Conservation (phyloP, 2,113 vertebrate genomes). For the Cyphomyrus discorhynchus region DNA sequence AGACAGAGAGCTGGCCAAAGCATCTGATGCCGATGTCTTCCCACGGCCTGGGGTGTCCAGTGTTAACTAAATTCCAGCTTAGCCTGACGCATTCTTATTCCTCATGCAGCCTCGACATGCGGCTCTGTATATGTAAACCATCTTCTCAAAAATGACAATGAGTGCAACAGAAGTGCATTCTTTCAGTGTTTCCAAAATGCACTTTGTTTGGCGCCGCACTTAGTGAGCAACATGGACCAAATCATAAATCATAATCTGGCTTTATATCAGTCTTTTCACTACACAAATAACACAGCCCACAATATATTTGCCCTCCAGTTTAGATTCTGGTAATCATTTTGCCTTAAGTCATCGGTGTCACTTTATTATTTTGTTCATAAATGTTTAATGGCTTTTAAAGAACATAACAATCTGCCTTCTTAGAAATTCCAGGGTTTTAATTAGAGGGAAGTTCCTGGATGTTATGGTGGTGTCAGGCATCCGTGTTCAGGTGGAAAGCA, state of each 20-base stretch:
- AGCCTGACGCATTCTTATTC: constrained; percentile 37
- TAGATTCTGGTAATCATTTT: neutral
- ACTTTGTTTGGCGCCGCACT: neutral
- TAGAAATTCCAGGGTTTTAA: neutral
- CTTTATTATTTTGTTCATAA: neutral
- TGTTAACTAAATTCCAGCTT: constrained; percentile 58
- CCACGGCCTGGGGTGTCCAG: constrained; percentile 39
- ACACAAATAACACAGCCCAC: neutral
- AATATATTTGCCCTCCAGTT: neutral
- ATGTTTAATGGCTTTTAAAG: neutral
- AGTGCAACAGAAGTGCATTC: neutral
- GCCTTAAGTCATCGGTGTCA: neutral
- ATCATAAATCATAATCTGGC: neutral
- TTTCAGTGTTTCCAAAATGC: neutral
- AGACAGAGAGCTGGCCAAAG: constrained; percentile 26
- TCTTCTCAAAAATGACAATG: neutral
- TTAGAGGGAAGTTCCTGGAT: neutral
- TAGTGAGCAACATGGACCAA: neutral
- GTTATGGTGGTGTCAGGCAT: neutral
- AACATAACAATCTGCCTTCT: neutral
- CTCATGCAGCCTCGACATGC: neutral
- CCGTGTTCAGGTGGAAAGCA: neutral
- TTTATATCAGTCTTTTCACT: neutral
- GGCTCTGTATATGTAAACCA: neutral
- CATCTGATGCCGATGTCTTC: constrained; percentile 34